Evolutionary conservation across 2,113 vertebrate species (phyloP), one percentile per base, ranked within the genome.

Genomic region (Tinamus guttatus): DNA sequence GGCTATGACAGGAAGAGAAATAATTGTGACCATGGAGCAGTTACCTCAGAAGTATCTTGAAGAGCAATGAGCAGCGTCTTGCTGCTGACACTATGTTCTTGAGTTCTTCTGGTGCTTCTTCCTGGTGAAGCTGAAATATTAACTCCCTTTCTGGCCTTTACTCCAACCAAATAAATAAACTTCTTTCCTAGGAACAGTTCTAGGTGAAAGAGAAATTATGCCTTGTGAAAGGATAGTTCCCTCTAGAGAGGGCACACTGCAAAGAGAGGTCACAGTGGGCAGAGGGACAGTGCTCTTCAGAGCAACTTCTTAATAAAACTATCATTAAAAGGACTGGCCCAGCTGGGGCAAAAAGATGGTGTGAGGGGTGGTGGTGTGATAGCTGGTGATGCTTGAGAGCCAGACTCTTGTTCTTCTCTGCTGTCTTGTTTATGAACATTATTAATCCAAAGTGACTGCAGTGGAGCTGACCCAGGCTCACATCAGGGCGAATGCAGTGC

Each of bases 401-500:
- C 36, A 74, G 58, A 17, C 14, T 52, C 18, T 49, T 32, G 15
- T 22, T 32, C 43, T 77, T 4, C 21, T 83, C 28, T 28, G 30
- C 54, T 32, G 28, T 30, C 16, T 32, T 32, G 9, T 58, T 30
- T 32, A 18, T 27, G 54, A 32, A 56, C 6, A 28, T 59, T 18
- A 36, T 24, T 81, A 43, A 45, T 58, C 25, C 24, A 41, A 7
- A 81, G 24, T 45, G 74, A 62, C 19, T 81, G 17, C 12, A 45
- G 30, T 43, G 25, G 67, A 79, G 17, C 69, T 80, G 40, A 59
- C 69, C 9, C 36, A 85, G 62, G 21, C 45, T 81, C n/a, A 68
- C 0, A 0, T 18, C 5, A 9, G 20, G 18, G 34, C 20, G 81
- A 74, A 52, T 8, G 30, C 0, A 1, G 16, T 52, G 17, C 0